These are phyloP conservation scores for Drosophila suzukii DNA, from an alignment of 1,140 invertebrate genomes.

Conservation along the genomic window DNA sequence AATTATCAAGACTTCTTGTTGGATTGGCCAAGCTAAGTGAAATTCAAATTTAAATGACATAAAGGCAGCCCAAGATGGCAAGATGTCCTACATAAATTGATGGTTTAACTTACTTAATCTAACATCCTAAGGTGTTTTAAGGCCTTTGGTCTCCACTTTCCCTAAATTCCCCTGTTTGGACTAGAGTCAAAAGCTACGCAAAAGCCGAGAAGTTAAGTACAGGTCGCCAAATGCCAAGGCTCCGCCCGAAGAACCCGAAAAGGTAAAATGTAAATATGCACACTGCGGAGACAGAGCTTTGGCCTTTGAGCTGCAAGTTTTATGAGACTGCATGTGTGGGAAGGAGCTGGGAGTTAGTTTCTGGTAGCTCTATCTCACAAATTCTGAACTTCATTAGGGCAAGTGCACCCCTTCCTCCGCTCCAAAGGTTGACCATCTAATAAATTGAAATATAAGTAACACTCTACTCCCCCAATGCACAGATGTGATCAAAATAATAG, in stretches of 20 bases:
- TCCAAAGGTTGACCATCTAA: constrained; percentile 53
- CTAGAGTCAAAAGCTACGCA: constrained; percentile 2
- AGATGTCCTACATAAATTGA: background rate
- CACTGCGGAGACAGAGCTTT: constrained; percentile 13
- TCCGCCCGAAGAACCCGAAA: constrained; percentile 5
- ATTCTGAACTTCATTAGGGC: constrained; percentile 69
- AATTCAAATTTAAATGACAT: too few relatives aligned
- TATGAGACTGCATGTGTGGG: constrained; percentile 25
- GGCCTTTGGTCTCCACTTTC: background rate
- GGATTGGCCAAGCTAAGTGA: too few relatives aligned
- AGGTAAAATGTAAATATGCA: constrained; percentile 49
- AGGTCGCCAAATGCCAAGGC: constrained; percentile 44
- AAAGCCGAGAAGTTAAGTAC: constrained; percentile 56
- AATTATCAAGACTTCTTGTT: background rate
- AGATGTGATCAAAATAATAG: background rate
- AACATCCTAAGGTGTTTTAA: background rate
- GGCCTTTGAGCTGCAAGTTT: constrained; percentile 27
- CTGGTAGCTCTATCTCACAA: constrained; percentile 11
- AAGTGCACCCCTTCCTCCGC: constrained; percentile 46
- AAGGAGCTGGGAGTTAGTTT: constrained; percentile 23
- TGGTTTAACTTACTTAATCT: background rate
- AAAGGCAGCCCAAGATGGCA: background rate
- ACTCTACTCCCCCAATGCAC: background rate
- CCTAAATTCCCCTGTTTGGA: background rate
- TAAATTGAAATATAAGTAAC: constrained; percentile 72